Evolutionary conservation across 1,140 invertebrate genomes (phyloP).

Genomic region (Ips nitidus): DNA sequence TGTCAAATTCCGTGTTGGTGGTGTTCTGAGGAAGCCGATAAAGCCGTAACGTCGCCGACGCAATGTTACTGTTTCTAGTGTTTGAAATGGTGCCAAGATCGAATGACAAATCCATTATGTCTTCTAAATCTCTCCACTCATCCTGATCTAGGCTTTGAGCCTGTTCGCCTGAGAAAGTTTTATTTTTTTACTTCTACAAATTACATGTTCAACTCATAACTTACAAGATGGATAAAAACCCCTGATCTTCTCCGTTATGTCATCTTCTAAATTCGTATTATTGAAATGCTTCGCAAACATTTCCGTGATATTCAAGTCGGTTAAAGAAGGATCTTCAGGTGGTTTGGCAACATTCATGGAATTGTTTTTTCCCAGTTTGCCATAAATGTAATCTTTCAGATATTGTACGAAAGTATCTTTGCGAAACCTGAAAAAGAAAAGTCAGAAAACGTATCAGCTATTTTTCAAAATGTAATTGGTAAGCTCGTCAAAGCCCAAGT

Average conservation of each 20-base stretch:
- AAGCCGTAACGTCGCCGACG: constrained; percentile 59
- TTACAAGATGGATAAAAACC: constrained; percentile 48
- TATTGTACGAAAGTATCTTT: constrained; percentile 41
- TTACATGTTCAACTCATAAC: constrained; percentile 28
- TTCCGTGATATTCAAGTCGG: constrained; percentile 31
- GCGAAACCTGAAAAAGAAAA: constrained; percentile 22
- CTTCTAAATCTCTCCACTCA: constrained; percentile 54
- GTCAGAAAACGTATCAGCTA: not conserved
- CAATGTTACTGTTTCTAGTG: constrained; percentile 52
- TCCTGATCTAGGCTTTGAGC: constrained; percentile 60
- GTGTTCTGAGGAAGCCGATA: constrained; percentile 57
- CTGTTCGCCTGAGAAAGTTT: constrained; percentile 53
- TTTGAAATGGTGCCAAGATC: constrained; percentile 55
- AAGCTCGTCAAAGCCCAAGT: too few relatives aligned
- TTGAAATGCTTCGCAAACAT: constrained; percentile 37
- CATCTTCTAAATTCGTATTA: constrained; percentile 24
- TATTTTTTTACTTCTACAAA: constrained; percentile 1
- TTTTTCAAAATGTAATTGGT: too few relatives aligned
- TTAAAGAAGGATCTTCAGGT: constrained; percentile 19
- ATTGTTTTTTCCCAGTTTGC: constrained; percentile 30
- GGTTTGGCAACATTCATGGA: constrained; percentile 21
- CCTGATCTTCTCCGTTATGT: constrained; percentile 46
- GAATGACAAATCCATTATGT: constrained; percentile 61
- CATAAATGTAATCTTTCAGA: constrained; percentile 39
- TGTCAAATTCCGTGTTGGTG: constrained; percentile 34